phyloP scores from a whole-genome alignment of 2,888 invertebrate genomes.

The Dolichomitus sp. region DNA sequence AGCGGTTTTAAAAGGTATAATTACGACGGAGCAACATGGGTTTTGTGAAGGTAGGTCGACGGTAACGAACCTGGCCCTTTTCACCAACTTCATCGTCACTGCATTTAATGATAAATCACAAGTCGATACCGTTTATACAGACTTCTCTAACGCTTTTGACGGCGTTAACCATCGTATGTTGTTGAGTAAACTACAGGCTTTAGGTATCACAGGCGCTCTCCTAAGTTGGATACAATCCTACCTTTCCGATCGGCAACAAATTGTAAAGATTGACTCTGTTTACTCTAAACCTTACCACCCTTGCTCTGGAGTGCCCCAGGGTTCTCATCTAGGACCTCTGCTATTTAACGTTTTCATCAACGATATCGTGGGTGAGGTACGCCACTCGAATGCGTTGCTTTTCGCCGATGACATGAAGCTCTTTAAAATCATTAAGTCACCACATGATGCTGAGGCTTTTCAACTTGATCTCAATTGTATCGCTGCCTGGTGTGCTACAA shows the following conservation, averaged over 20 bases:
- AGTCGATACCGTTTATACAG: background rate
- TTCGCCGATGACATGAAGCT: too few relatives aligned
- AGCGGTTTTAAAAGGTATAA: background rate
- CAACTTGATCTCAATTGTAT: background rate
- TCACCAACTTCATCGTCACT: background rate
- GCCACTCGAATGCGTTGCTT: too few relatives aligned
- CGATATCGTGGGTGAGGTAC: too few relatives aligned
- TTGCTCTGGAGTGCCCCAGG: constrained; percentile 3
- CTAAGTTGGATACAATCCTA: background rate
- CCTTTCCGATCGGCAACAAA: background rate
- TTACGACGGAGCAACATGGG: background rate
- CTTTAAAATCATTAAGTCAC: too few relatives aligned
- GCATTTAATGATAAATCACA: background rate
- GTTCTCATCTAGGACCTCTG: background rate
- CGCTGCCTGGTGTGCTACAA: background rate
- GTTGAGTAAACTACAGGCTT: background rate
- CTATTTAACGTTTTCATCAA: too few relatives aligned
- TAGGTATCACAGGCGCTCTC: background rate
- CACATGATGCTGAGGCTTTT: background rate
- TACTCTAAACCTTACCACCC: background rate
- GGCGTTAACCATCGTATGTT: background rate
- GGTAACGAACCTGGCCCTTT: constrained; percentile 4
- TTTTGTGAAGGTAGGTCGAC: background rate
- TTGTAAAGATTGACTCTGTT: background rate
- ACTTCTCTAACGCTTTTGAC: background rate